A percentile compares a stretch with the other conserved stretches of the same genome.
Evolutionary conservation across 2,797 vertebrate species (phyloP).

Genomic region (Gallinago solitaria): DNA sequence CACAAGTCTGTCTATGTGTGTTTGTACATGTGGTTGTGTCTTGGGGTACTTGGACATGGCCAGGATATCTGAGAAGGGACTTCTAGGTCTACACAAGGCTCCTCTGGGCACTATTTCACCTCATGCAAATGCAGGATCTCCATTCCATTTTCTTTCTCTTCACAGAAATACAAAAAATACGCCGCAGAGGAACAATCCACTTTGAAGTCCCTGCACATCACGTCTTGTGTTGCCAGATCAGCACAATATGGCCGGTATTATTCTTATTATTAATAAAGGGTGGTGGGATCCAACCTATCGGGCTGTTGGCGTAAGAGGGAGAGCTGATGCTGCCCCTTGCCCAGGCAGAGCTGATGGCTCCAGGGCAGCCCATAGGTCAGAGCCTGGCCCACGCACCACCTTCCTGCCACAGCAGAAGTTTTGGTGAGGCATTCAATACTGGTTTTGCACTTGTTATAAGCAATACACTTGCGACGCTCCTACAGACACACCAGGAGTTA

Average conservation of each 20-base stretch:
- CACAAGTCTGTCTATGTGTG: neutral
- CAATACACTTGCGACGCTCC: too few species aligned
- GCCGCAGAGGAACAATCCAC: neutral
- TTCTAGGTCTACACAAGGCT: neutral
- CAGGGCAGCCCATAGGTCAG: neutral
- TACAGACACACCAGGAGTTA: too few species aligned
- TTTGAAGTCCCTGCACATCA: accelerated
- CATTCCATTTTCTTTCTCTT: neutral
- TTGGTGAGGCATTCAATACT: neutral
- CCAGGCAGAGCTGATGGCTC: accelerated
- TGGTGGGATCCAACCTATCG: accelerated
- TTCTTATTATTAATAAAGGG: neutral
- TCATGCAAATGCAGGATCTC: neutral
- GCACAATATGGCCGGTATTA: neutral
- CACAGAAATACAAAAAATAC: neutral
- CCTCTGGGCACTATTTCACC: neutral
- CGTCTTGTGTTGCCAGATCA: neutral
- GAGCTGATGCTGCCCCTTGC: neutral
- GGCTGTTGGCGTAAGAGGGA: neutral
- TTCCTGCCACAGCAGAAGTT: neutral
- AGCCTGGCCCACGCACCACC: accelerated
- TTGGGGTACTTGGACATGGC: neutral
- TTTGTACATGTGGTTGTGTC: neutral
- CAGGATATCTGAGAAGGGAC: neutral
- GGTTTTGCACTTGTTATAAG: neutral